Conservation (phyloP, 2,888 invertebrate species). For the Meghimatium bilineatum region DNA sequence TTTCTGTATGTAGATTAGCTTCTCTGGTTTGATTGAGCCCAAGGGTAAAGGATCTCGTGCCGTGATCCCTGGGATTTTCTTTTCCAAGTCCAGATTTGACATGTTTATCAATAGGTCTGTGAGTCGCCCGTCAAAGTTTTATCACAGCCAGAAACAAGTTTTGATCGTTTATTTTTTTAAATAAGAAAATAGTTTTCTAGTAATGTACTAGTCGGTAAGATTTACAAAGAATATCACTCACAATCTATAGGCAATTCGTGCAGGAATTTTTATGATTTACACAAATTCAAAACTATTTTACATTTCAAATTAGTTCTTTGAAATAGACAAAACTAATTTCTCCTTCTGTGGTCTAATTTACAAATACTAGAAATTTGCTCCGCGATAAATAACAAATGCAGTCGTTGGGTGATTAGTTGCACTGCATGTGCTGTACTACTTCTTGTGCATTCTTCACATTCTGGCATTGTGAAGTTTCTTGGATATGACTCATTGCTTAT, state of each 20-base stretch:
- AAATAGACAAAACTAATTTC: not conserved
- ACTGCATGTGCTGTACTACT: too few species aligned
- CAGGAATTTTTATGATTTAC: not conserved
- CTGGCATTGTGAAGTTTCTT: too few species aligned
- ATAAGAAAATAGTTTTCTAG: not conserved
- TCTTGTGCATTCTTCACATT: too few species aligned
- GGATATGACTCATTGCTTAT: too few species aligned
- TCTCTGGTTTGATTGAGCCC: constrained; percentile 25
- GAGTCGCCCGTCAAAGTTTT: constrained; percentile 25
- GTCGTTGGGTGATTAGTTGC: too few species aligned
- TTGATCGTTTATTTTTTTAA: not conserved
- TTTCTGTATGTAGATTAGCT: constrained; percentile 41
- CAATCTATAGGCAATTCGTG: not conserved
- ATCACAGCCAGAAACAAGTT: not conserved
- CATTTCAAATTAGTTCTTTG: not conserved
- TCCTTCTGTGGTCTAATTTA: not conserved
- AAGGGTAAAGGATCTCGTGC: constrained; percentile 17
- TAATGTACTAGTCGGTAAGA: constrained; percentile 4
- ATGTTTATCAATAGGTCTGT: constrained; percentile 35
- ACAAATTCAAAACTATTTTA: not conserved
- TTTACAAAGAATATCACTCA: not conserved
- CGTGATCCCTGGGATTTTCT: constrained; percentile 10
- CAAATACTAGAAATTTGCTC: not conserved
- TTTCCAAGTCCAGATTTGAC: constrained; percentile 17
- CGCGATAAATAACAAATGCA: not conserved